A percentile compares a stretch with the other conserved stretches of the same genome.
Evolutionary conservation across 2,797 vertebrate genomes (phyloP).

Genomic region (Pseudopleuronectes americanus): DNA sequence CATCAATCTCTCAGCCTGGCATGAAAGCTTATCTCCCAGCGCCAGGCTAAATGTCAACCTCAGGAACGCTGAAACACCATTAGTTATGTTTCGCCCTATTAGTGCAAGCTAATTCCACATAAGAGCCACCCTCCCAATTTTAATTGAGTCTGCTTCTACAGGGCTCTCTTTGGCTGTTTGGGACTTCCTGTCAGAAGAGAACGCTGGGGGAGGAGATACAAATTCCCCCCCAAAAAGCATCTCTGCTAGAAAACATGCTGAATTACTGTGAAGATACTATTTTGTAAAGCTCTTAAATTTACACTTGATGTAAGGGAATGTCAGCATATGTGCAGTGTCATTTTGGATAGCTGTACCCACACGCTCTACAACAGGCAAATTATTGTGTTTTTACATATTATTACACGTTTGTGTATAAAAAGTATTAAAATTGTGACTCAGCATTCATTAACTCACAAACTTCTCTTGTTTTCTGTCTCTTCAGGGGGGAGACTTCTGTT

Average conservation of each 20-base stretch:
- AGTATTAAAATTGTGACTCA: too few relatives aligned
- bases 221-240: constrained; percentile 46
- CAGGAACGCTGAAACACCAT: constrained; percentile 63
- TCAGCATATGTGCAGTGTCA: too few relatives aligned
- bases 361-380: not conserved
- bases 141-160: constrained; percentile 59
- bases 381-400: not conserved
- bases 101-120: constrained; percentile 70
- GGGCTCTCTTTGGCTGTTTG: constrained; percentile 35
- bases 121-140: constrained; percentile 67
- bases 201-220: constrained; percentile 42
- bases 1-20: constrained; percentile 54
- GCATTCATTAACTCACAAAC: constrained; percentile 27
- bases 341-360: too few relatives aligned
- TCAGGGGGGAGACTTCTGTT: constrained; percentile 92
- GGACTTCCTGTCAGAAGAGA: constrained; percentile 47
- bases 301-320: constrained; percentile 6
- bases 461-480: constrained; percentile 59
- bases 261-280: constrained; percentile 27
- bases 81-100: constrained; percentile 72
- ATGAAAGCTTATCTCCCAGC: constrained; percentile 68
- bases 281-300: constrained; percentile 22
- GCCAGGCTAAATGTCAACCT: constrained; percentile 73
- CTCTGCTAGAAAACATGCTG: constrained; percentile 45
- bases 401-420: too few relatives aligned